Evolutionary conservation across 2,888 invertebrate species (phyloP), one percentile per base, ranked within the genome.

Genomic region (Gastracanthus pulcherrimus): DNA sequence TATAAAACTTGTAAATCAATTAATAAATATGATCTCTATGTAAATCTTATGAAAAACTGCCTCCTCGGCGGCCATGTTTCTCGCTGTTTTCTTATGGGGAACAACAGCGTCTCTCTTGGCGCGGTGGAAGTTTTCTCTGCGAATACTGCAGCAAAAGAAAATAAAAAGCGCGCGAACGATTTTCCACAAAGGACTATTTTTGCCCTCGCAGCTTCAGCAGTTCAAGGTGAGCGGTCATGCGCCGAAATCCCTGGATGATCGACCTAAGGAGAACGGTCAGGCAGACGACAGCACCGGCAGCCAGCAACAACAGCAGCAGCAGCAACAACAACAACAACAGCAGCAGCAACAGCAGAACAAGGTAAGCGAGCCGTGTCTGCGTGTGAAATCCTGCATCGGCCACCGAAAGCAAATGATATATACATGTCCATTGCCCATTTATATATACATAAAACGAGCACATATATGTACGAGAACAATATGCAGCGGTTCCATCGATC

Each of bases 201-300:
- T 48, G n/a, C 16, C 38, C 19, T 34, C 3, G 16, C 41, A 96
- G 96, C 94, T 97, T 90, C 96, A 96, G 92, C 96, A 97, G 92
- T 95, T 96, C 92, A 97, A 97, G 93, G 92, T 95, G 86, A 95
- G 96, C 88, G 94, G 94, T 87, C 93, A 93, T 29, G 94, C 95
- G 88, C 93, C 94, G 86, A 93, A 93, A 89, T 90, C 92, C 85
- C 91, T 93, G 87, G 94, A 94, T 88, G 94, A 93, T 87, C 95
- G 95, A 92, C 95, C 96, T 86, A 96, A 95, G 92, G 96, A 97
- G 92, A 97, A 96, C 92, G 96, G 96, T 88, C 95, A 96, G 86
- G 93, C 94, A 70, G 94, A 94, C 85, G 94, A 94, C 87, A 93
- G 93, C 84, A n/a, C n/a, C n/a, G n/a, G n/a, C n/a, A 94, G 94